A percentile compares a stretch with the other conserved stretches of the same genome.
phyloP scores from a whole-genome alignment of 2,888 invertebrate genomes.

The Helobdella robusta region DNA sequence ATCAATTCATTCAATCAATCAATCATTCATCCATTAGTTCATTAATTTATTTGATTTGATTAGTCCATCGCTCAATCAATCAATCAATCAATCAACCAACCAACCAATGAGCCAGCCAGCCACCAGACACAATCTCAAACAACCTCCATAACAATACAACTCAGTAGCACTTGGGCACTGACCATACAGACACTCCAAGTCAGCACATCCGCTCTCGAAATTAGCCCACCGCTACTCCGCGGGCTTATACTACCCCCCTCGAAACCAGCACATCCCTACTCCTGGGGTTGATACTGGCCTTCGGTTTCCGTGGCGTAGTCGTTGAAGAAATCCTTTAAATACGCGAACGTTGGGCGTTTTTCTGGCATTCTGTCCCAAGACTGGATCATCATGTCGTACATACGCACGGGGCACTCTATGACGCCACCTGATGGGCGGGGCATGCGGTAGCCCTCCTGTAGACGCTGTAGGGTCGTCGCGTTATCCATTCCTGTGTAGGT shows the following conservation, averaged over 20 bases:
- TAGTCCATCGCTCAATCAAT: no score
- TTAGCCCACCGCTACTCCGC: background rate
- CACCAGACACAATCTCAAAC: no score
- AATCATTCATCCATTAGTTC: no score
- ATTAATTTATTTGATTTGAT: no score
- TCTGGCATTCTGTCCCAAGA: conserved; percentile 62
- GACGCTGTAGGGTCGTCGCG: conserved; percentile 64
- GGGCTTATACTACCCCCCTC: background rate
- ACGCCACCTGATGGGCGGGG: conserved; percentile 65
- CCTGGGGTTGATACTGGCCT: conserved; percentile 29
- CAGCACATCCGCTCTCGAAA: no score
- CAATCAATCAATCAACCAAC: no score
- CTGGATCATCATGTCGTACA: conserved; percentile 78
- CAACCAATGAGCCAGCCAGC: no score
- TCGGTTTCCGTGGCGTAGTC: conserved; percentile 30
- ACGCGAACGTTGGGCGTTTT: conserved; percentile 91
- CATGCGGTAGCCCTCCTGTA: conserved; percentile 93
- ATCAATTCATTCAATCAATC: no score
- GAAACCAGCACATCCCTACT: background rate
- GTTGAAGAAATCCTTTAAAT: conserved; percentile 48
- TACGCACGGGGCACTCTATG: conserved; percentile 70
- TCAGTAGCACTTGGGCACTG: no score
- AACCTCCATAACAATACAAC: no score
- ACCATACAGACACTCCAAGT: no score
- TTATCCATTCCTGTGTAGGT: conserved; percentile 29